Evolutionary conservation across 2,888 invertebrate genomes (phyloP).

Genomic region (Cephalotes varians): DNA sequence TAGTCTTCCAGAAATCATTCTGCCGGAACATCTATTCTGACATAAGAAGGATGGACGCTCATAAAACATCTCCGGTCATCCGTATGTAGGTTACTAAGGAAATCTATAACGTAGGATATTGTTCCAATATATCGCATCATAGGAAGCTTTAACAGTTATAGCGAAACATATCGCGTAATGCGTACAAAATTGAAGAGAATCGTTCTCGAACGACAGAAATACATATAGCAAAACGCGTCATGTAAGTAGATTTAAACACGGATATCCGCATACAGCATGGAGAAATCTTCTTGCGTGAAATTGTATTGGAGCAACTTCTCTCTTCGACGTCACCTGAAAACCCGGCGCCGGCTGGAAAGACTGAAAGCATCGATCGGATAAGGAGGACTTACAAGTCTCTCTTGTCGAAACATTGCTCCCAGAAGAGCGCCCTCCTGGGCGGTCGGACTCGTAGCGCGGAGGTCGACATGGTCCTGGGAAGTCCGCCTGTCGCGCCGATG

Average conservation of each 20-base stretch:
- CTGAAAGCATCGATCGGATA: not conserved
- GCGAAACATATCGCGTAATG: not conserved
- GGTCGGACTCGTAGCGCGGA: conserved; percentile 92
- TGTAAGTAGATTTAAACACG: not conserved
- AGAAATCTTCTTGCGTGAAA: not conserved
- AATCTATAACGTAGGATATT: conserved; percentile 4
- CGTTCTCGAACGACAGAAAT: not conserved
- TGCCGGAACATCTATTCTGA: not conserved
- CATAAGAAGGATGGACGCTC: not conserved
- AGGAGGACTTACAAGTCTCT: conserved; percentile 89
- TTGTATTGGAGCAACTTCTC: not conserved
- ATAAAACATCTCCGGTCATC: not conserved
- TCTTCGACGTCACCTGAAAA: not conserved
- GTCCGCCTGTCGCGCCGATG: conserved; percentile 83
- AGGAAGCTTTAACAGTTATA: not conserved
- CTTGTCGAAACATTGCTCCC: conserved; percentile 94
- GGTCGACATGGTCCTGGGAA: conserved; percentile 92
- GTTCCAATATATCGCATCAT: conserved; percentile 1
- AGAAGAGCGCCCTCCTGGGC: conserved; percentile 91
- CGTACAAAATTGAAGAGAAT: conserved; percentile 6
- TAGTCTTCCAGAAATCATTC: conserved; percentile 5
- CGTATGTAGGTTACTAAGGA: not conserved
- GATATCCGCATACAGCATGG: not conserved
- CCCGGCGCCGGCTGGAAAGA: not conserved
- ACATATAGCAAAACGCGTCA: not conserved